A percentile compares a stretch with the other conserved stretches of the same genome.
Evolutionary conservation across 2,797 vertebrate species (phyloP).

Genomic region (Perodicticus potto): DNA sequence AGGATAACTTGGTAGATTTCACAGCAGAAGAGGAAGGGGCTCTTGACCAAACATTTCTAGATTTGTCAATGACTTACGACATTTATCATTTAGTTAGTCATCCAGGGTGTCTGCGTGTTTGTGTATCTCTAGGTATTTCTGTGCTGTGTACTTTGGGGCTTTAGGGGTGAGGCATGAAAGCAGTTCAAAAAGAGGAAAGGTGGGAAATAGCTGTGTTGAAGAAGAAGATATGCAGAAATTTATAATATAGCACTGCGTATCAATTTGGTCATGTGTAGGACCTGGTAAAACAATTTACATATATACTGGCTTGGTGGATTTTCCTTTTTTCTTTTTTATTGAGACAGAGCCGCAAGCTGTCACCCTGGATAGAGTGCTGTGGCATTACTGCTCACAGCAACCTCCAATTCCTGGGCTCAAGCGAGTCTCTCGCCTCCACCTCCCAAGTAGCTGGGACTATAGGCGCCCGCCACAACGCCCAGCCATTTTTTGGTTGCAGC

Average conservation of each 20-base stretch:
- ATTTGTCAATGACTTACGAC: background rate
- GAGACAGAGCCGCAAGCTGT: no score
- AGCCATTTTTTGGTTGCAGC: no score
- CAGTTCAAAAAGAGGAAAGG: conserved; percentile 32
- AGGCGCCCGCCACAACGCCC: no score
- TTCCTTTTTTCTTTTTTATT: no score
- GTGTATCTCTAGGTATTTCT: background rate
- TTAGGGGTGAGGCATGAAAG: background rate
- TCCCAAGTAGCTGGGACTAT: no score
- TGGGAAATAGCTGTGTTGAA: background rate
- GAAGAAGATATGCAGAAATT: background rate
- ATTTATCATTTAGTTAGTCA: background rate
- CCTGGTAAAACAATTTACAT: background rate
- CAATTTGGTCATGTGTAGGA: background rate
- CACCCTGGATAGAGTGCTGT: no score
- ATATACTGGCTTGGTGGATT: background rate
- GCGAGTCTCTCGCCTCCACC: no score
- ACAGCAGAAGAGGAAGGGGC: background rate
- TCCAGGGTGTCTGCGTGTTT: background rate
- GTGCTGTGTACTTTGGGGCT: background rate
- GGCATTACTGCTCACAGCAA: no score
- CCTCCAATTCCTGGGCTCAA: no score
- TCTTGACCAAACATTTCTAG: background rate
- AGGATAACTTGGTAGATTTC: background rate
- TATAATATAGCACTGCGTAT: background rate